Conservation (phyloP, 2,113 vertebrate genomes). For the Leptodactylus fuscus region DNA sequence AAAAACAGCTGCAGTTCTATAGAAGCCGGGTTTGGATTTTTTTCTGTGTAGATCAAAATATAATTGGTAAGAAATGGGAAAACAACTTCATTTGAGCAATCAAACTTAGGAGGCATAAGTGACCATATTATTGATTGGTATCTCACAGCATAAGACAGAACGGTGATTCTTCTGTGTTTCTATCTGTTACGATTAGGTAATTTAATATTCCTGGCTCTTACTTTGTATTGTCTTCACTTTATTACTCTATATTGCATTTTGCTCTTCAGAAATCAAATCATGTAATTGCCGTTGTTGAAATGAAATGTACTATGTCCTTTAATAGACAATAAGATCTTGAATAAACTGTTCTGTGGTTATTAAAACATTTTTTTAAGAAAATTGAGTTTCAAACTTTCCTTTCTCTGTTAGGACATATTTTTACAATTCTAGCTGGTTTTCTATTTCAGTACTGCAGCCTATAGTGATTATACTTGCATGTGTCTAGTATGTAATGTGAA, state of each 20-base stretch:
- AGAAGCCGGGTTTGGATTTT: conserved; percentile 24
- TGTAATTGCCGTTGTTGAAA: conserved; percentile 67
- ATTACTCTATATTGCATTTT: conserved; percentile 72
- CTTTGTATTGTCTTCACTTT: conserved; percentile 70
- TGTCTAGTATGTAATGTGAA: neutral
- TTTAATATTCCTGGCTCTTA: conserved; percentile 69
- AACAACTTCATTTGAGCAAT: conserved; percentile 53
- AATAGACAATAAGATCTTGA: conserved; percentile 68
- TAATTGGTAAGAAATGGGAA: conserved; percentile 45
- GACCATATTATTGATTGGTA: conserved; percentile 71
- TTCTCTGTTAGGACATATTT: conserved; percentile 61
- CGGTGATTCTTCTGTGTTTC: conserved; percentile 64
- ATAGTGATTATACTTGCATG: neutral
- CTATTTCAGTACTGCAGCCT: neutral
- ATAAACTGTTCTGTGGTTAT: conserved; percentile 44
- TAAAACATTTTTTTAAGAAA: conserved; percentile 54
- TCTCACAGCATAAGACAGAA: conserved; percentile 68
- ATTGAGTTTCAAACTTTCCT: conserved; percentile 60
- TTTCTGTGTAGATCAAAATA: conserved; percentile 44
- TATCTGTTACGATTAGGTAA: conserved; percentile 70
- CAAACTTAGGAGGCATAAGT: conserved; percentile 40
- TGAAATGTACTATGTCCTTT: conserved; percentile 67
- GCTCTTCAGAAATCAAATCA: conserved; percentile 65
- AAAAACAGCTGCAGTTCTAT: conserved; percentile 43
- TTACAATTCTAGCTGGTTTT: neutral